A percentile compares a stretch with the other conserved stretches of the same genome.
These are phyloP conservation scores for Gymnoscopelus braueri DNA, from an alignment of 2,797 vertebrate species.

Conservation along the genomic window DNA sequence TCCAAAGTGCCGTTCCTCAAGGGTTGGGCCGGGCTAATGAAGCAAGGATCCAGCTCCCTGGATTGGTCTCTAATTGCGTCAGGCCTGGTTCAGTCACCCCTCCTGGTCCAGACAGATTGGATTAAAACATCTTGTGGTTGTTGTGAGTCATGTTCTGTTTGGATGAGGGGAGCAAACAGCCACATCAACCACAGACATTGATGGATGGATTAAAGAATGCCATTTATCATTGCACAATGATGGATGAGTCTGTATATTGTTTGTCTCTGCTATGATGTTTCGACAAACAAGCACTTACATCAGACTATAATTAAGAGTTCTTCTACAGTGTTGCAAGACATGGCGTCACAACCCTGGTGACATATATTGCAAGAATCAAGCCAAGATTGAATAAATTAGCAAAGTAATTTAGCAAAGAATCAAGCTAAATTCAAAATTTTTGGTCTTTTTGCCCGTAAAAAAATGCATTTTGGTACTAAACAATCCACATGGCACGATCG, in stretches of 20 bases:
- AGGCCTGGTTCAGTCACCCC: conserved; percentile 43
- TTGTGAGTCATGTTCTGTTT: conserved; percentile 50
- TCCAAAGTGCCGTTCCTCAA: conserved; percentile 51
- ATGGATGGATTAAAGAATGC: conserved; percentile 48
- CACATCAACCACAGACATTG: conserved; percentile 19
- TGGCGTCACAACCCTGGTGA: too few species aligned
- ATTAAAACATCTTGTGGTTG: conserved; percentile 56
- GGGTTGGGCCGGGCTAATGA: conserved; percentile 51
- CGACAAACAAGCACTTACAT: conserved; percentile 21
- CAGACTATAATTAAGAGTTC: neutral
- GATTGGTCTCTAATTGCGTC: conserved; percentile 58
- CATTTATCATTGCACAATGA: conserved; percentile 42
- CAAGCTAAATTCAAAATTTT: conserved; percentile 22
- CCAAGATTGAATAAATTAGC: too few species aligned
- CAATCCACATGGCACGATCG: conserved; percentile 14
- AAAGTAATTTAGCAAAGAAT: neutral
- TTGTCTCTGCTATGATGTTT: conserved; percentile 18
- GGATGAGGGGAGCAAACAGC: conserved; percentile 40
- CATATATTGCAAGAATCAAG: too few species aligned
- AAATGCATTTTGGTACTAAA: neutral
- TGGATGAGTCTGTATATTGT: conserved; percentile 32
- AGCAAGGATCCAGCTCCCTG: conserved; percentile 49
- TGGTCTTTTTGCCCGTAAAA: conserved; percentile 24
- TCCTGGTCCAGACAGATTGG: conserved; percentile 55
- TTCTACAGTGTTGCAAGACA: neutral